Conservation (phyloP, 2,888 invertebrate genomes). For the Drosophila kuntzei region DNA sequence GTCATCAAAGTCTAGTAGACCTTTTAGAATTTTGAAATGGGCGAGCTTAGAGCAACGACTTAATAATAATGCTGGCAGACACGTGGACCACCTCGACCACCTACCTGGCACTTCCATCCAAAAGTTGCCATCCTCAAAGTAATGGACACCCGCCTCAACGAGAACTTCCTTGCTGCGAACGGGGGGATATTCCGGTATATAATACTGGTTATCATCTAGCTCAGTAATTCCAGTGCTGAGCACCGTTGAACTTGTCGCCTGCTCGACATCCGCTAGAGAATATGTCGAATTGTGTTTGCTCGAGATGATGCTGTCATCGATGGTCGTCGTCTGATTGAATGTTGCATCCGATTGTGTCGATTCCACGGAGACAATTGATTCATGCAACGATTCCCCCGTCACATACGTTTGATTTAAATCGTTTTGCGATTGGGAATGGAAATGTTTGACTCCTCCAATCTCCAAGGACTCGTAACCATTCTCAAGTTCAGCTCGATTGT, state of each 20-base stretch:
- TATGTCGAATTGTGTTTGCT: constrained; percentile 85
- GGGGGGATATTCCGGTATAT: constrained; percentile 88
- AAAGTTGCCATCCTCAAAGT: constrained; percentile 96
- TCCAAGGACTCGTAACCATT: constrained; percentile 53
- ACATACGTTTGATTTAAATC: constrained; percentile 66
- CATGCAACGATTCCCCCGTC: constrained; percentile 81
- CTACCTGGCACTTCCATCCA: constrained; percentile 93
- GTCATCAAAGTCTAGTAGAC: constrained; percentile 91
- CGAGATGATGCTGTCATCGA: constrained; percentile 85
- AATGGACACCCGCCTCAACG: constrained; percentile 94
- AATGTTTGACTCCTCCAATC: constrained; percentile 59
- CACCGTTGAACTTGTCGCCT: constrained; percentile 79
- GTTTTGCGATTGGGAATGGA: constrained; percentile 58
- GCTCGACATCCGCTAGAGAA: constrained; percentile 86
- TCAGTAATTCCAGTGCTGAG: constrained; percentile 72
- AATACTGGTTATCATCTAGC: constrained; percentile 85
- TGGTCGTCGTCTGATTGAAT: constrained; percentile 85
- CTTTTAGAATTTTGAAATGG: constrained; percentile 77
- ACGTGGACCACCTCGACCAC: constrained; percentile 2
- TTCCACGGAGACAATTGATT: constrained; percentile 85
- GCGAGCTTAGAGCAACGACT: constrained; percentile 37
- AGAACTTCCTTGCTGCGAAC: constrained; percentile 89
- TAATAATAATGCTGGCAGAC: constrained; percentile 11
- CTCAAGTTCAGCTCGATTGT: constrained; percentile 51
- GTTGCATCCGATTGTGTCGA: constrained; percentile 83